phyloP scores from a whole-genome alignment of 1,140 invertebrate genomes.

The Microplitis mediator region DNA sequence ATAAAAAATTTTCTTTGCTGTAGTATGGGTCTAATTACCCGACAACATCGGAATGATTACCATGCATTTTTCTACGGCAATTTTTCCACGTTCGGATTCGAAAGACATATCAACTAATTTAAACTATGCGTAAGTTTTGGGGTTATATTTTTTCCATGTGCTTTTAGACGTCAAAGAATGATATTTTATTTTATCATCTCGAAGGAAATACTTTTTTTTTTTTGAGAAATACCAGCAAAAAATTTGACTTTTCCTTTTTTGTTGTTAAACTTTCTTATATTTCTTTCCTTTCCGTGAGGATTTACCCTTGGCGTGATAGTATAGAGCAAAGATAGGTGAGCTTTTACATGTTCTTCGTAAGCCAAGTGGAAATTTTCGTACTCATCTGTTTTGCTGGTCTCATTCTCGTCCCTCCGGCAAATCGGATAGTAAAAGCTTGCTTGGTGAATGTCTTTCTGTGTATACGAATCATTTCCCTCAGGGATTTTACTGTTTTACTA shows the following conservation, averaged over 20 bases:
- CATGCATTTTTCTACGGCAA: neutral
- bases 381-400: neutral
- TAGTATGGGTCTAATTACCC: too few species aligned
- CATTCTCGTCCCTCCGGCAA: slow-evolving; percentile 6
- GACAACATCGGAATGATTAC: neutral
- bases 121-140: too few species aligned
- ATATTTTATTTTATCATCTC: neutral
- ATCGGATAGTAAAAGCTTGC: slow-evolving; percentile 1
- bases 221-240: neutral
- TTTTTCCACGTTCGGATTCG: too few species aligned
- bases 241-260: neutral
- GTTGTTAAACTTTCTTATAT: neutral
- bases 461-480: neutral
- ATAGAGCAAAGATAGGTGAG: neutral
- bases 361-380: slow-evolving; percentile 3
- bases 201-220: neutral
- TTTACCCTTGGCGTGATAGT: neutral
- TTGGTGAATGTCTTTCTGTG: neutral
- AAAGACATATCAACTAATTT: too few species aligned
- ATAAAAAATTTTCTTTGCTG: too few species aligned
- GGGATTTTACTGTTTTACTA: slow-evolving; percentile 5
- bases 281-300: neutral
- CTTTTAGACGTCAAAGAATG: too few species aligned
- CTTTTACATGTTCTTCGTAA: neutral
- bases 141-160: too few species aligned